Base-by-base conservation (phyloP, 2,113 vertebrate genomes). In the Rhynchopsitta pachyrhyncha region DNA sequence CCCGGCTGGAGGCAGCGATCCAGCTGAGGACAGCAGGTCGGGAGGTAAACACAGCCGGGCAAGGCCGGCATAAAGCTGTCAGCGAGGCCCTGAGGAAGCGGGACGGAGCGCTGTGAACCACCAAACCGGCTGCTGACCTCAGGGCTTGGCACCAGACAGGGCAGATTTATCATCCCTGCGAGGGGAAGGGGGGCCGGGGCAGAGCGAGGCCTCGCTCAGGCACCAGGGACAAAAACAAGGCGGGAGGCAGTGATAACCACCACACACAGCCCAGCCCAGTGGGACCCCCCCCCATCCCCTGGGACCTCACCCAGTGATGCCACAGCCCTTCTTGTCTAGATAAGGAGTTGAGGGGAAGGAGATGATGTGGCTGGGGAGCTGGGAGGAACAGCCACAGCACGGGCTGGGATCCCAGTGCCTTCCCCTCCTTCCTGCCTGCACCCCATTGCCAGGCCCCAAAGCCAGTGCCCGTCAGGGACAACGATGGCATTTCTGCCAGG, bases 51-150 rank as follows among this genome's bases (percentile, higher is more conserved):
- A 92, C 13, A 7, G 46, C 44, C 13, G 0, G 37, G 63, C 64
- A 44, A 8, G 4, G 5, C 44, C 9, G 1, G 53, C 63, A 59
- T 95, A 91, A 95, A 94, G 91, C 92, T 96, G 93, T 94, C 95
- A 96, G 86, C 67, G 0, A 71, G 75, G 55, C 82, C 44, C 63
- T 1, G 25, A 71, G 95, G 97, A 88, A 76, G 46, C 66, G 2
- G 88, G 86, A 75, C 17, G 0, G 67, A 71, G 23, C 55, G 13
- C 33, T 66, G 92, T 2, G 37, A 96, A 89, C 64, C 0, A 70
- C 93, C 95, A 92, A 95, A 71, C 68, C 49, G 78, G 68, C 93
- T 94, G 59, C 79, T 95, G 97, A 95, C 55, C 68, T 62, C 90
- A 17, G 83, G 81, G 3, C 57, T 90, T 41, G 3, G 0, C 81